phyloP scores from a whole-genome alignment of 2,888 invertebrate genomes.

The Tetramorium bicarinatum region DNA sequence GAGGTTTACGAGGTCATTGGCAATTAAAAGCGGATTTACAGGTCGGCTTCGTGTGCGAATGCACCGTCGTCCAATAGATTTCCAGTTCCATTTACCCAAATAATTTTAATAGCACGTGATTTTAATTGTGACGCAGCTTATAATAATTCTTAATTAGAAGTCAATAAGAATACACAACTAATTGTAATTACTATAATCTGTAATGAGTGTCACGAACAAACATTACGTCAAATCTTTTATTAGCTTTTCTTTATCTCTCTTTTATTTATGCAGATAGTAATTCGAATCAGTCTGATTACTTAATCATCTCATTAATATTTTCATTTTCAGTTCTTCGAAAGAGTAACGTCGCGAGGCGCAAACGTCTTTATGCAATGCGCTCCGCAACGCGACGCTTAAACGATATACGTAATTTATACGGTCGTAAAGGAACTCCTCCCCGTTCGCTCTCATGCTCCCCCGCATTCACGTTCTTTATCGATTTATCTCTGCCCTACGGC shows the following conservation, averaged over 20 bases:
- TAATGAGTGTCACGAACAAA: neutral
- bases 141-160: neutral
- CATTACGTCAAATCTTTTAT: neutral
- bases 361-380: constrained; percentile 22
- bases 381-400: constrained; percentile 16
- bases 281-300: neutral
- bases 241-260: neutral
- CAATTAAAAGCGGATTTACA: constrained; percentile 31
- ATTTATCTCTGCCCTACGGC: constrained; percentile 52
- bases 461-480: constrained; percentile 50
- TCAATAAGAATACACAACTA: neutral
- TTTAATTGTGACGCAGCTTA: neutral
- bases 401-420: constrained; percentile 41
- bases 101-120: neutral
- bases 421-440: constrained; percentile 28
- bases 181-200: neutral
- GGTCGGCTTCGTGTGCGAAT: neutral
- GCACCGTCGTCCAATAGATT: neutral
- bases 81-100: neutral
- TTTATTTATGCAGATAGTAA: neutral
- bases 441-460: constrained; percentile 36
- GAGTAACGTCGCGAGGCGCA: neutral
- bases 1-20: neutral
- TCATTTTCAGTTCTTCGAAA: neutral
- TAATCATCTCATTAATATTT: neutral